Base-by-base conservation (phyloP, 1,140 invertebrate genomes). In the Myzus persicae region DNA sequence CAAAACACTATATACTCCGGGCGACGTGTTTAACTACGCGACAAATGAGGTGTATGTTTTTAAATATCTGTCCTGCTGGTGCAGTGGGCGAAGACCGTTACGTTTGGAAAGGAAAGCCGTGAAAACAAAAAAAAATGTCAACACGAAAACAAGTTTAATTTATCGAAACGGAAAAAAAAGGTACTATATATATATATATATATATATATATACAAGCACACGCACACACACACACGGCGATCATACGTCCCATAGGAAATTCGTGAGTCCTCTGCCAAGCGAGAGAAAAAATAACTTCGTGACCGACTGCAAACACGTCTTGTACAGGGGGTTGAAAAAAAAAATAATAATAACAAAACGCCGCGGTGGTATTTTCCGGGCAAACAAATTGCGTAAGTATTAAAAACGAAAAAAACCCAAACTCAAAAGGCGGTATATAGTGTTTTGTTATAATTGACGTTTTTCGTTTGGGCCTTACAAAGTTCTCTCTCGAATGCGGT, bases 401-500 rank as follows among this genome's bases (percentile, higher is more conserved):
- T 44, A 85, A 44, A 85, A 26, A 44, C 82, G 31, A 85, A 40
- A 88, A 88, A 48, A 48, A 22, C 18, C 14, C 14, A 31, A 54
- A 38, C 88, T 40, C 48, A 42, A 67, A 90, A 54, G 89, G 18
- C 31, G 42, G 42, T 88, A 6, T 76, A 89, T 46, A 31, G 26
- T 84, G 90, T 76, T 40, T 51, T 59, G 90, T 67, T 90, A 81
- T 91, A 91, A 91, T 91, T 91, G 90, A 91, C 90, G 90, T 91
- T 91, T 91, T 76, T 76, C 54, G 59, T 81, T 91, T 91, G 36
- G 90, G 54, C 24, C 67, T 8, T 36, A 31, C 51, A 67, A 90
- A 67, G 51, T 90, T 90, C 89, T 90, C 88, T 90, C 89, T 42
- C 40, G 42, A 26, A 54, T 81, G 90, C 40, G 90, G 90, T 92